A percentile compares a stretch with the other conserved stretches of the same genome.
Conservation (phyloP, 2,797 vertebrate genomes). For the Parambassis ranga region DNA sequence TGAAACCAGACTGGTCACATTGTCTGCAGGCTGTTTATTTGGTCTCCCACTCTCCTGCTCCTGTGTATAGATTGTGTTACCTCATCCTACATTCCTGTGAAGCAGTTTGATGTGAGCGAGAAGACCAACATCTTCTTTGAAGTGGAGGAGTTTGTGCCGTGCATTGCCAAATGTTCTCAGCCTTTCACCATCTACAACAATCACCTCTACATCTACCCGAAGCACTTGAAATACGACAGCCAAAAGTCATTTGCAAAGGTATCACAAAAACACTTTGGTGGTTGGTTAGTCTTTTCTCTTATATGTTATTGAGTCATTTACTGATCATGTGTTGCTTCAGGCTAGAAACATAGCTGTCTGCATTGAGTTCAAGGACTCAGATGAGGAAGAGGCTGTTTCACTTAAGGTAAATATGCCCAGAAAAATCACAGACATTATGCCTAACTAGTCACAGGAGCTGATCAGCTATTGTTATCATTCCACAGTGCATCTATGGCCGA, state of each 20-base stretch:
- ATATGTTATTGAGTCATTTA: background rate
- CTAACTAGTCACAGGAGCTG: background rate
- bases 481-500: constrained; percentile 95
- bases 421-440: background rate
- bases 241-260: constrained; percentile 97
- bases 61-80: constrained; percentile 89
- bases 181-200: constrained; percentile 98
- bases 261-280: too few species aligned
- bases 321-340: constrained; percentile 67
- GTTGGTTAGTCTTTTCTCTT: background rate
- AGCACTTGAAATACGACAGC: constrained; percentile 94
- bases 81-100: constrained; percentile 96
- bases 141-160: constrained; percentile 96
- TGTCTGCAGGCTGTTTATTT: constrained; percentile 48
- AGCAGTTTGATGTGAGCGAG: constrained; percentile 86
- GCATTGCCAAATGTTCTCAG: constrained; percentile 93
- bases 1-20: constrained; percentile 12
- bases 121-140: constrained; percentile 85
- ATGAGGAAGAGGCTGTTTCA: constrained; percentile 86
- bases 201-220: constrained; percentile 96
- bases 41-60: constrained; percentile 34
- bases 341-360: constrained; percentile 87
- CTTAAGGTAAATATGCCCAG: constrained; percentile 63
- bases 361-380: constrained; percentile 95
- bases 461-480: background rate